A percentile compares a stretch with the other conserved stretches of the same genome.
Conservation (phyloP, 2,797 vertebrate genomes). For the Cryptoblepharus egeriae region DNA sequence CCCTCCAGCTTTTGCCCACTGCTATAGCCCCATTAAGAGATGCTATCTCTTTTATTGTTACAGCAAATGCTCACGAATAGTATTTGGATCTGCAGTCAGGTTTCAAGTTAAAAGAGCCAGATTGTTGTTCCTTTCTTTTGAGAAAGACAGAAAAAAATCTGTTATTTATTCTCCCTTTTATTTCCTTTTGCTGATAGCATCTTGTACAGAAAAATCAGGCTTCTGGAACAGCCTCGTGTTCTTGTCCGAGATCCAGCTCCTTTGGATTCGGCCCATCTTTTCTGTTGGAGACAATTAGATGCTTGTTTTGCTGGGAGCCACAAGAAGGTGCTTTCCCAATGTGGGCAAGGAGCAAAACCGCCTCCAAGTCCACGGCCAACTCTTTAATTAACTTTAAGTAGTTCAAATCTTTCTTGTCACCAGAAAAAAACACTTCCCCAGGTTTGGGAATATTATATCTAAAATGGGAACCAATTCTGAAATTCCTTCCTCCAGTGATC, state of each 20-base stretch:
- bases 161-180: conserved; percentile 21
- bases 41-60: conserved; percentile 47
- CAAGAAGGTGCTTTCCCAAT: background rate
- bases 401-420: background rate
- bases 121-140: background rate
- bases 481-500: background rate
- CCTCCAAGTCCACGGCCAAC: fast-evolving
- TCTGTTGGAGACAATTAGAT: conserved; percentile 5
- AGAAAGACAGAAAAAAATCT: background rate
- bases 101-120: conserved; percentile 5
- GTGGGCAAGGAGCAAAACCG: background rate
- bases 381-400: background rate
- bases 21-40: conserved; percentile 38
- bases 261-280: background rate
- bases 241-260: background rate
- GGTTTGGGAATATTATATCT: background rate
- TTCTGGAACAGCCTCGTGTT: fast-evolving
- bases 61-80: background rate
- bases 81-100: conserved; percentile 27
- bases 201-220: conserved; percentile 36
- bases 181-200: conserved; percentile 49
- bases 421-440: background rate
- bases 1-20: background rate
- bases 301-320: background rate
- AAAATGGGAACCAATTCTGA: background rate